Evolutionary conservation across 2,113 vertebrate species (phyloP), one percentile per base, ranked within the genome.

Genomic region (Bubo scandiacus): DNA sequence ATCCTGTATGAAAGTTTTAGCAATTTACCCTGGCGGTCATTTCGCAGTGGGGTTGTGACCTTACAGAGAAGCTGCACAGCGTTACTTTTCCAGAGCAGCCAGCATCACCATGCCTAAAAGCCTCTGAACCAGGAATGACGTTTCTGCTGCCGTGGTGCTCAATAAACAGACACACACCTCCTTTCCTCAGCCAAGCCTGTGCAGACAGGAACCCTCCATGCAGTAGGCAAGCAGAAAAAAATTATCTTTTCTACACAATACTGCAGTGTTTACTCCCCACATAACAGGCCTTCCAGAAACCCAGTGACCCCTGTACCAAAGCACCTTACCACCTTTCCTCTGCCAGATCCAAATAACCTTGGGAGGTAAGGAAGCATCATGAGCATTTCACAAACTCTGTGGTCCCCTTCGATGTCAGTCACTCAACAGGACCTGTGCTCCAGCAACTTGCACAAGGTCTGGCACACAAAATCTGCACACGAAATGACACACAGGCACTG

Each of bases 401-500:
- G 19, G 43, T 52, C 43, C 16, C 61, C 47, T 19, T 61, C 26
- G 30, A 43, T 27, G 15, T 34, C 27, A 9, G 66, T 23, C 30
- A 30, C 49, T 42, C 36, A 12, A 18, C 36, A 67, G 21, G 70
- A 78, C 13, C 18, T 22, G 11, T 1, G 1, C 34, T 51, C 52
- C 4, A 1, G 34, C 38, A 47, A 9, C 65, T 68, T 47, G 66
- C 42, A 59, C 20, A 38, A 30, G 38, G 15, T 54, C 43, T 90
- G 81, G 15, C 62, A 34, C 43, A 68, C 2, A 10, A 43, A 26
- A 15, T n/a, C 58, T 47, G 42, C 11, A 4, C 30, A 10, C 21
- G 34, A 38, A 19, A 8, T 4, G 27, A 36, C 27, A 55, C n/a
- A 8, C 0, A 2, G 0, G 4, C 0, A 0, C n/a, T 59, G 38